Evolutionary conservation across 2,113 vertebrate species (phyloP).

Genomic region (Tamias sibiricus): DNA sequence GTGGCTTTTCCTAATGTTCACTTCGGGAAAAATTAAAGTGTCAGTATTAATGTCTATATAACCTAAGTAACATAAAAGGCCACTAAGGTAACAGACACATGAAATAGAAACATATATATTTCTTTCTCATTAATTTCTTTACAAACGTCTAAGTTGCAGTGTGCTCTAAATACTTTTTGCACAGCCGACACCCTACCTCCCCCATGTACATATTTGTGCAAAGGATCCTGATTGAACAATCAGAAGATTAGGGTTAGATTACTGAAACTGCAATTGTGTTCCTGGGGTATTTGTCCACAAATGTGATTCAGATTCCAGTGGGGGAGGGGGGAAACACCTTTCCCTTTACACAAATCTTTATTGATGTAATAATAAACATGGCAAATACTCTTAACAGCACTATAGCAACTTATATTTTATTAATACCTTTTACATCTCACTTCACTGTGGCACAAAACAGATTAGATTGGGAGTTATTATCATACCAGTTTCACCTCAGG

Average conservation of each 20-base stretch:
- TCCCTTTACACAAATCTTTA: no score
- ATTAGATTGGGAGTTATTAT: neutral
- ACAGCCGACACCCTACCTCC: neutral
- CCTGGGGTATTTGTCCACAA: neutral
- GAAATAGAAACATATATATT: neutral
- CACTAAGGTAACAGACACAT: neutral
- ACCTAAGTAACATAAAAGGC: neutral
- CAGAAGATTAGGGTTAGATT: neutral
- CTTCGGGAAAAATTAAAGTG: conserved; percentile 21
- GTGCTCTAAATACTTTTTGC: neutral
- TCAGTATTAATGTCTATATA: neutral
- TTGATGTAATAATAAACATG: neutral
- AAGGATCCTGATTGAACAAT: neutral
- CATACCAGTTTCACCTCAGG: neutral
- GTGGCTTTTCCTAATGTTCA: neutral
- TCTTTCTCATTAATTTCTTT: conserved; percentile 24
- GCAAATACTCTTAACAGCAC: neutral
- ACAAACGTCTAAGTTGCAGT: neutral
- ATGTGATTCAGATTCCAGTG: neutral
- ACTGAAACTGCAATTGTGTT: neutral
- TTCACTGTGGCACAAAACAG: neutral
- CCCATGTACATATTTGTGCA: neutral
- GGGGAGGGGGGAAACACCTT: no score
- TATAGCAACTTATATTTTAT: neutral
- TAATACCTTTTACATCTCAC: neutral